Evolutionary conservation across 1,140 invertebrate genomes (phyloP).

Genomic region (Drosophila saltans): DNA sequence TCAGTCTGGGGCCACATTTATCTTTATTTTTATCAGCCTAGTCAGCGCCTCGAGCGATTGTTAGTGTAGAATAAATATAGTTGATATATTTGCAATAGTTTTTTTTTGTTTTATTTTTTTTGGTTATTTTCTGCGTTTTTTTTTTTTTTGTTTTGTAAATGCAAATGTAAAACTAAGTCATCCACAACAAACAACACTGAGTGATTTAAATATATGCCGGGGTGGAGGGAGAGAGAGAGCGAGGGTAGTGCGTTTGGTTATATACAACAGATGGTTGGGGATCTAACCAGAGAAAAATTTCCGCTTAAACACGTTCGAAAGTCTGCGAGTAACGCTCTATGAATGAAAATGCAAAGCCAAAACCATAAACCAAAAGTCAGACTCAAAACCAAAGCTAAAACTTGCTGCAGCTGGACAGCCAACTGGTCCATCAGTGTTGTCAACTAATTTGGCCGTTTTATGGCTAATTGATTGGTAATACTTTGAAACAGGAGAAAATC

Average conservation of each 20-base stretch:
- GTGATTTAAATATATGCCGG: background rate
- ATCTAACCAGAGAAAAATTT: background rate
- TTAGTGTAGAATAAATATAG: conserved; percentile 4
- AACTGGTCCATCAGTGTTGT: background rate
- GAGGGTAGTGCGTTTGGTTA: background rate
- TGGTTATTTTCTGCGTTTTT: background rate
- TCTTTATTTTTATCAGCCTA: conserved; percentile 2
- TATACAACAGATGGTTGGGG: background rate
- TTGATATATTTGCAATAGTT: conserved; percentile 15
- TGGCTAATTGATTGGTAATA: background rate
- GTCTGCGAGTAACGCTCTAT: conserved; percentile 12
- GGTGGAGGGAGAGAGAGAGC: no score
- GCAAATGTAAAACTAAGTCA: conserved; percentile 5
- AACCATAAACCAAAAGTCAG: conserved; percentile 3
- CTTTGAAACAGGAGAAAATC: no score
- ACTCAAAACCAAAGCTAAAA: conserved; percentile 1
- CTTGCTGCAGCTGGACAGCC: conserved; percentile 1
- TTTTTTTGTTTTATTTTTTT: background rate
- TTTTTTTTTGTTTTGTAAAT: background rate
- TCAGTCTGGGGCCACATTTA: background rate
- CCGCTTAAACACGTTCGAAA: conserved; percentile 22
- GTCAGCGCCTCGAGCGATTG: background rate
- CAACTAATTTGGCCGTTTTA: background rate
- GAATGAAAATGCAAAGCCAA: conserved; percentile 27
- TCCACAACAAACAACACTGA: conserved; percentile 8